Evolutionary conservation across 92 coral and sea anemone genomes (phyloP).

Genomic region (Pocillopora grandis): DNA sequence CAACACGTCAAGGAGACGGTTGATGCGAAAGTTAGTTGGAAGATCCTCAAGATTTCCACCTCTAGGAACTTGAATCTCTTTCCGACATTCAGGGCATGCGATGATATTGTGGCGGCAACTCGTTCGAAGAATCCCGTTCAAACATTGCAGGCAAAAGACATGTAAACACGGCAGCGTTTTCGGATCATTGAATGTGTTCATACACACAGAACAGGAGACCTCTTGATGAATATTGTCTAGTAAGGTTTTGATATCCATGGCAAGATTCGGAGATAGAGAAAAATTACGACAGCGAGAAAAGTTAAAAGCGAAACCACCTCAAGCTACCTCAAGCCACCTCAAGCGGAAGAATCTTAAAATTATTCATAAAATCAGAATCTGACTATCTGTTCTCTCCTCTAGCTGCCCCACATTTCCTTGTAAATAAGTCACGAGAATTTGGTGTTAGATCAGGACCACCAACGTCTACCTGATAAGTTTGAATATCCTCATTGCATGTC

Average conservation of each 20-base stretch:
- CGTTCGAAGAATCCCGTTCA: background rate
- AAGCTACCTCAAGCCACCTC: too few relatives aligned
- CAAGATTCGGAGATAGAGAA: background rate
- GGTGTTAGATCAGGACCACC: too few relatives aligned
- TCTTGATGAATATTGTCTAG: background rate
- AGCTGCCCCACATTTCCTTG: too few relatives aligned
- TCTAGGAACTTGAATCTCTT: background rate
- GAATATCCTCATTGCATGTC: too few relatives aligned
- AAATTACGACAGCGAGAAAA: too few relatives aligned
- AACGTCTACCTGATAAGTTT: too few relatives aligned
- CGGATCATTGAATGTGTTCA: background rate
- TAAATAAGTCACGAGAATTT: too few relatives aligned
- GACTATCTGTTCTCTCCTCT: too few relatives aligned
- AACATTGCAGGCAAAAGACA: background rate
- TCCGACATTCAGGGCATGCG: background rate
- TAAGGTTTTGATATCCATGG: background rate
- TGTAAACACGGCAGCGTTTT: too few relatives aligned
- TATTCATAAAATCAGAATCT: too few relatives aligned
- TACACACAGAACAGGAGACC: conserved; percentile 6
- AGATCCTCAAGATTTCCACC: background rate
- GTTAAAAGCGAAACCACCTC: too few relatives aligned
- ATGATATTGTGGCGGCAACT: background rate
- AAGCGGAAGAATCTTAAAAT: too few relatives aligned
- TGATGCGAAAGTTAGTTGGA: conserved; percentile 4
- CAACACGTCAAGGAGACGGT: background rate